A percentile compares a stretch with the other conserved stretches of the same genome.
phyloP scores from a whole-genome alignment of 2,113 vertebrate species.

The Fulica atra region DNA sequence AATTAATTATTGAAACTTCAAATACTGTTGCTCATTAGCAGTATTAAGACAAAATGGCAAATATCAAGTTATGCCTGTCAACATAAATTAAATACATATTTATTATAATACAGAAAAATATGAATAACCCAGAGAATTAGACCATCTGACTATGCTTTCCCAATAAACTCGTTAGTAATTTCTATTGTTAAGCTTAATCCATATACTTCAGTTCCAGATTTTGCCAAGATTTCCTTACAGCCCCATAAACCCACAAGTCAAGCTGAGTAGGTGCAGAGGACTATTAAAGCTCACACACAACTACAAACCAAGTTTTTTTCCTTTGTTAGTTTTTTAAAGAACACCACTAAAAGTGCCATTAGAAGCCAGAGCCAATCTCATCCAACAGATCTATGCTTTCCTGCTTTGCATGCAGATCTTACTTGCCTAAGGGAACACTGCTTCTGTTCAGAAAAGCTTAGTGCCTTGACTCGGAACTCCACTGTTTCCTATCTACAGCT shows the following conservation, averaged over 20 bases:
- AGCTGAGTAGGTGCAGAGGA: background rate
- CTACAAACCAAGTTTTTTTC: background rate
- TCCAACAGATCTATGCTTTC: background rate
- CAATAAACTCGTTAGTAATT: background rate
- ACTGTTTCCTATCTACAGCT: conserved; percentile 19
- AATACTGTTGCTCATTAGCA: background rate
- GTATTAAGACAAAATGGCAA: background rate
- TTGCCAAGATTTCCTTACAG: background rate
- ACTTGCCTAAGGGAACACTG: background rate
- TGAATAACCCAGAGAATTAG: background rate
- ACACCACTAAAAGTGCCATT: background rate
- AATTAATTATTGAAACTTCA: background rate
- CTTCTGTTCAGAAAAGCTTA: conserved; percentile 15
- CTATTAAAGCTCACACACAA: background rate
- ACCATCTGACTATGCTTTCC: background rate
- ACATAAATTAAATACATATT: background rate
- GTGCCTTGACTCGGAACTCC: background rate
- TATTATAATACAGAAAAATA: background rate
- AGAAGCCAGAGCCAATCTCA: background rate
- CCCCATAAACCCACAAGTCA: background rate
- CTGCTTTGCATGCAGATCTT: background rate
- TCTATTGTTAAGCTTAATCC: background rate
- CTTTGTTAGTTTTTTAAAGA: background rate
- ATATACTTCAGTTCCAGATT: background rate
- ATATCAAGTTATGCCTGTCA: background rate